phyloP scores from a whole-genome alignment of 2,888 invertebrate species.

The Drosophila subsilvestris region DNA sequence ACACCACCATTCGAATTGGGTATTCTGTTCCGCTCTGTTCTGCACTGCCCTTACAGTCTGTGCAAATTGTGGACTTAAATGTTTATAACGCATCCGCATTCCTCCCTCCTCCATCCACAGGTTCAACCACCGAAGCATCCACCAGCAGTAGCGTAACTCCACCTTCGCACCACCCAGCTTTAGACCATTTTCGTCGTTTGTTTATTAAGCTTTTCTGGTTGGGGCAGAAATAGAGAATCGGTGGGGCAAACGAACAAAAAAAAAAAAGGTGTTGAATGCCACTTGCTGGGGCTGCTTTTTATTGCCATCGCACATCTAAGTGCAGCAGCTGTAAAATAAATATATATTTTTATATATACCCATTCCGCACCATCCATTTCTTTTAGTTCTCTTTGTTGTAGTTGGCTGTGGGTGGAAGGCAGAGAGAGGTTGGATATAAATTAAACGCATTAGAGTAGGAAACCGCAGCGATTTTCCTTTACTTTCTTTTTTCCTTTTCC shows the following conservation, averaged over 20 bases:
- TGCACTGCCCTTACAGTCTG: slow-evolving; percentile 55
- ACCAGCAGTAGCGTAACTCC: background rate
- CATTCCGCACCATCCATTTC: slow-evolving; percentile 47
- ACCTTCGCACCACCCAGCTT: slow-evolving; percentile 36
- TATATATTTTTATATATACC: slow-evolving; percentile 75
- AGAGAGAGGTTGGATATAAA: slow-evolving; percentile 66
- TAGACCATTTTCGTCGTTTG: slow-evolving; percentile 67
- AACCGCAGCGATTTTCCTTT: slow-evolving; percentile 69
- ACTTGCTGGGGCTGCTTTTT: slow-evolving; percentile 75
- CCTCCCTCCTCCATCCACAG: background rate
- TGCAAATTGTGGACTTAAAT: slow-evolving; percentile 81
- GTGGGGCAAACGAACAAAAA: slow-evolving; percentile 17
- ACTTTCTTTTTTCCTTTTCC: slow-evolving; percentile 15
- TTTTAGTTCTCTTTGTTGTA: slow-evolving; percentile 55
- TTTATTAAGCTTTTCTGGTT: slow-evolving; percentile 72
- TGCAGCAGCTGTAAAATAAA: slow-evolving; percentile 80
- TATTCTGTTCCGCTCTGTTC: slow-evolving; percentile 29
- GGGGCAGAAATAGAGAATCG: background rate
- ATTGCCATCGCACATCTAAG: slow-evolving; percentile 69
- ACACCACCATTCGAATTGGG: slow-evolving; percentile 21
- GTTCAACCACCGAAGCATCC: background rate
- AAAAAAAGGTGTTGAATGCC: slow-evolving; percentile 78
- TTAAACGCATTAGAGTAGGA: slow-evolving; percentile 80
- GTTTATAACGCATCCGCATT: slow-evolving; percentile 67
- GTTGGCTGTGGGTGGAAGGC: slow-evolving; percentile 30